Conservation (phyloP, 2,888 invertebrate species). For the Melinopterus prodromus region DNA sequence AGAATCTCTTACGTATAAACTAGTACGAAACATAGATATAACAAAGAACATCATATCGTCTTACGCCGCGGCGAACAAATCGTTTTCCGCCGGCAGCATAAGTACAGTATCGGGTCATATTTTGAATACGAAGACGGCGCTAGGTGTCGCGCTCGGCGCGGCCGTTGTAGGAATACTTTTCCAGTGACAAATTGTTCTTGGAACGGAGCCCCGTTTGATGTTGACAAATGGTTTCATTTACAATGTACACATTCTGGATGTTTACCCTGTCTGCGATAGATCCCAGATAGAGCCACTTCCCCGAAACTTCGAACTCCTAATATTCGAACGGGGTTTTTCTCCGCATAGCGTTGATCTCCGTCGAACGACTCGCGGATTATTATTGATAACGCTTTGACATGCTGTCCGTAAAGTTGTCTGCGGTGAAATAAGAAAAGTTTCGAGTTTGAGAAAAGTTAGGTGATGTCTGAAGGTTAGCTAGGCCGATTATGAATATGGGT, state of each 20-base stretch:
- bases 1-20: too few relatives aligned
- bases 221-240: slow-evolving; percentile 4
- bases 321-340: not conserved
- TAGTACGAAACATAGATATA: not conserved
- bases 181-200: not conserved
- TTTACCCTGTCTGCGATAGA: not conserved
- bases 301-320: not conserved
- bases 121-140: not conserved
- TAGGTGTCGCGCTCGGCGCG: not conserved
- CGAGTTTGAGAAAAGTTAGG: too few relatives aligned
- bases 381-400: not conserved
- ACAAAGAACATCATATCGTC: not conserved
- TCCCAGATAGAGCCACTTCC: not conserved
- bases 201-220: not conserved
- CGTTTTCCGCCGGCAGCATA: not conserved
- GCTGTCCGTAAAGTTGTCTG: not conserved
- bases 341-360: not conserved
- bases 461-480: too few relatives aligned
- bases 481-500: too few relatives aligned
- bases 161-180: not conserved
- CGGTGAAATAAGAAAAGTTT: not conserved
- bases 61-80: not conserved
- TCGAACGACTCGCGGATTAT: not conserved
- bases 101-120: not conserved
- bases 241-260: not conserved